These are phyloP conservation scores for Parazoanthus swiftii DNA, from an alignment of 92 coral and sea anemone species.

Conservation along the genomic window DNA sequence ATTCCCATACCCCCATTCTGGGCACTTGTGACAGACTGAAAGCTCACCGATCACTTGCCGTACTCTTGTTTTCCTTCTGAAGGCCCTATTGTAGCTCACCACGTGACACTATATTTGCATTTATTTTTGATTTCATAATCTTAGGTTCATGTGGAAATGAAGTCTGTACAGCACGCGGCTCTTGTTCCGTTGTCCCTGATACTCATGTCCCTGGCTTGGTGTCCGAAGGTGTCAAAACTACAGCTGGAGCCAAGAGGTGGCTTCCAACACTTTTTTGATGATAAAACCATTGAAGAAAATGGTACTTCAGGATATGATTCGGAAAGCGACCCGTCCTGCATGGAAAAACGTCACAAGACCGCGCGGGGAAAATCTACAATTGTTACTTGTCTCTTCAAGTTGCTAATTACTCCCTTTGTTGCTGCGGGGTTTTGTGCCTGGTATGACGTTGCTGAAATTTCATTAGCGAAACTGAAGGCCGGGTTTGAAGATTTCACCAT, in stretches of 20 bases:
- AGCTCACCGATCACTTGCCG: too few species aligned
- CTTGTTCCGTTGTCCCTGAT: conserved; percentile 68
- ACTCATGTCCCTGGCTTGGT: conserved; percentile 83
- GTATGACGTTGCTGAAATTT: conserved; percentile 1
- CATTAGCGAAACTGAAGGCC: conserved; percentile 16
- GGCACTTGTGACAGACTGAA: too few species aligned
- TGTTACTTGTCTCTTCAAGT: conserved; percentile 46
- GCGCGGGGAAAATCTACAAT: conserved; percentile 45
- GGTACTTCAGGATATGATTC: background rate
- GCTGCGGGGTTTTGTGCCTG: conserved; percentile 47
- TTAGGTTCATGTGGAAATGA: background rate
- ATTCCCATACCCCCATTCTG: too few species aligned
- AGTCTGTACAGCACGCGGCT: background rate
- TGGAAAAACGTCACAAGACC: conserved; percentile 13
- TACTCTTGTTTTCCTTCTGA: too few species aligned
- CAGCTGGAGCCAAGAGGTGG: conserved; percentile 51
- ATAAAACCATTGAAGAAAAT: background rate
- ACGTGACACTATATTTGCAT: too few species aligned
- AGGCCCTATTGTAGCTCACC: too few species aligned
- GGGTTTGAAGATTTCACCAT: conserved; percentile 34
- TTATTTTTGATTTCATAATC: background rate
- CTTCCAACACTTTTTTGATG: background rate
- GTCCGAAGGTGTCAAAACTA: conserved; percentile 62
- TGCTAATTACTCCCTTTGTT: conserved; percentile 49
- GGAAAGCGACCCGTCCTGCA: background rate